These are phyloP conservation scores for Microchirus variegatus DNA, from an alignment of 2,797 vertebrate species.

Conservation along the genomic window DNA sequence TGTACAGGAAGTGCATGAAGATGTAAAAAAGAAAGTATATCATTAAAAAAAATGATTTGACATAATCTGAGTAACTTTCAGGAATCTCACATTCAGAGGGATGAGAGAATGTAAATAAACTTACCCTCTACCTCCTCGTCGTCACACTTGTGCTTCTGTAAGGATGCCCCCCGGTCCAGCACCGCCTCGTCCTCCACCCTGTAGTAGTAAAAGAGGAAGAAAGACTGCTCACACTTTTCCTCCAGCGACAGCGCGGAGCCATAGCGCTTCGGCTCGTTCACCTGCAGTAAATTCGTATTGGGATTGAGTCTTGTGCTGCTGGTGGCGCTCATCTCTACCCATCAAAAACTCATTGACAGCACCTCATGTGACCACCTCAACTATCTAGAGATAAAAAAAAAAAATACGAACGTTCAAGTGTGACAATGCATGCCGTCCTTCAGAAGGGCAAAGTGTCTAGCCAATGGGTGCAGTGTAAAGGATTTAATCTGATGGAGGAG, in stretches of 20 bases:
- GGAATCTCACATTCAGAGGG: no score
- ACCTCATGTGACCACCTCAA: neutral
- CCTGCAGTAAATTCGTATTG: slow-evolving; percentile 81
- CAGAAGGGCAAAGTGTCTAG: slow-evolving; percentile 68
- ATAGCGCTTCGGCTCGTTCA: slow-evolving; percentile 86
- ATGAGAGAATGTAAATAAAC: slow-evolving; percentile 29
- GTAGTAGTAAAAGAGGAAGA: slow-evolving; percentile 98
- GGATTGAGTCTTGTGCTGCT: slow-evolving; percentile 69
- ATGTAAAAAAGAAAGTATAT: neutral
- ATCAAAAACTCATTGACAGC: slow-evolving; percentile 36
- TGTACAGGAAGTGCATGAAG: neutral
- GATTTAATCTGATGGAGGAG: slow-evolving; percentile 72
- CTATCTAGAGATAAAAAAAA: neutral
- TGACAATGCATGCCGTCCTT: slow-evolving; percentile 68
- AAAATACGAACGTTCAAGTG: neutral
- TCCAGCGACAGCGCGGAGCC: slow-evolving; percentile 87
- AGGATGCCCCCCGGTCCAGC: slow-evolving; percentile 95
- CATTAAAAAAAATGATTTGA: neutral
- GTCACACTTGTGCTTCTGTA: slow-evolving; percentile 94
- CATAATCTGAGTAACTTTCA: neutral
- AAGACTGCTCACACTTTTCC: slow-evolving; percentile 97
- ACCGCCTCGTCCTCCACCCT: slow-evolving; percentile 99
- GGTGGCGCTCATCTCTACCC: slow-evolving; percentile 67
- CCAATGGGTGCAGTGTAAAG: slow-evolving; percentile 64
- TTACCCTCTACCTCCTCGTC: slow-evolving; percentile 97